These are phyloP conservation scores for Steinernema feltiae DNA, from an alignment of 1,140 invertebrate species.

Conservation along the genomic window DNA sequence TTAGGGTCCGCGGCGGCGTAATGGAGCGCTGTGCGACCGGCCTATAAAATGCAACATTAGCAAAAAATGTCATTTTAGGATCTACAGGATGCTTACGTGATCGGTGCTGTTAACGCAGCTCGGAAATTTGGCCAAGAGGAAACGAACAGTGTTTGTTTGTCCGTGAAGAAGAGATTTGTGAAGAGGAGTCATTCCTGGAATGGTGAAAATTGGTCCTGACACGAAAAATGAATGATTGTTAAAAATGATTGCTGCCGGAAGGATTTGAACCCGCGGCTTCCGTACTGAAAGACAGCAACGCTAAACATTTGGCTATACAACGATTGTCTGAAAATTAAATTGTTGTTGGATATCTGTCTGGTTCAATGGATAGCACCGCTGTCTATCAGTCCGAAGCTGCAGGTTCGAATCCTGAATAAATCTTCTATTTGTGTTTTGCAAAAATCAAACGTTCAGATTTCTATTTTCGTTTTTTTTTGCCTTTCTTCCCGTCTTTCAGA, in stretches of 20 bases:
- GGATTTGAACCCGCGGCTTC: too few species aligned
- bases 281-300: background rate
- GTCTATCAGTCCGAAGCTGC: background rate
- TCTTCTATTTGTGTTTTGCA: background rate
- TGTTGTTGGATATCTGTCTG: too few species aligned
- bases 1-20: conserved; percentile 57
- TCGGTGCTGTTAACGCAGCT: conserved; percentile 70
- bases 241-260: too few species aligned
- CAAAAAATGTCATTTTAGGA: background rate
- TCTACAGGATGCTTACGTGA: conserved; percentile 65
- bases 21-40: conserved; percentile 51
- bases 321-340: too few species aligned
- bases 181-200: conserved; percentile 69
- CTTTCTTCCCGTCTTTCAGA: too few species aligned
- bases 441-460: background rate
- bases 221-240: background rate
- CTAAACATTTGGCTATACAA: background rate
- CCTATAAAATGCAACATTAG: conserved; percentile 32
- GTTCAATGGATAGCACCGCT: background rate
- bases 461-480: too few species aligned
- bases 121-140: conserved; percentile 71
- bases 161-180: conserved; percentile 76
- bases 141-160: conserved; percentile 62
- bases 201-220: background rate
- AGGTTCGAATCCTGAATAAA: background rate